phyloP scores from a whole-genome alignment of 2,888 invertebrate genomes.

The Sinodicranocentrus sp. region DNA sequence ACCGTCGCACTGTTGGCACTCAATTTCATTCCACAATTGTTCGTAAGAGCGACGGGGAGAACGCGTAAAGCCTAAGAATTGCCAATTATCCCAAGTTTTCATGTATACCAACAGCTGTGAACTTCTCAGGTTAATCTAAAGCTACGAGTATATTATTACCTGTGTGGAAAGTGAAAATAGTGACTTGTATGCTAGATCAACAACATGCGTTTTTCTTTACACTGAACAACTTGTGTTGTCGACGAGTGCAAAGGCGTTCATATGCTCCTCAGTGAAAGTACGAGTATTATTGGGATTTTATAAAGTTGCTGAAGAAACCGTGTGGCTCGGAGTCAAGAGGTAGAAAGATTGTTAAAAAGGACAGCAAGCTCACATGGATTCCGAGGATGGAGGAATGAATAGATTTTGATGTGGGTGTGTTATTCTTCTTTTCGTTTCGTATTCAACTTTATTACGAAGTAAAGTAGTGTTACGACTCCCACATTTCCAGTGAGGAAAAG shows the following conservation, averaged over 20 bases:
- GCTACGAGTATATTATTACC: no score
- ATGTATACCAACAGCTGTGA: not conserved
- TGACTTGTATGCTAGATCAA: no score
- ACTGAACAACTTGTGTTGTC: no score
- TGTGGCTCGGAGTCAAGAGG: not conserved
- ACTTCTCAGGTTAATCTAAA: no score
- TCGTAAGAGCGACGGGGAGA: no score
- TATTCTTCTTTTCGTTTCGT: not conserved
- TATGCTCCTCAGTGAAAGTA: not conserved
- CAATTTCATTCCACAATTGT: no score
- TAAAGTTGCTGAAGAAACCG: not conserved
- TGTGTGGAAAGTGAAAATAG: no score
- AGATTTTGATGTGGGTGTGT: not conserved
- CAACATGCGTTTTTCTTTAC: no score
- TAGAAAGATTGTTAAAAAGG: not conserved
- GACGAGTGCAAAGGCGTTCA: no score
- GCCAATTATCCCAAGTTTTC: constrained; percentile 1
- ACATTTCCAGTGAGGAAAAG: not conserved
- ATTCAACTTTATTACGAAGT: constrained; percentile 7
- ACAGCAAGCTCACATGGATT: not conserved
- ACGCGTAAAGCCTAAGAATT: not conserved
- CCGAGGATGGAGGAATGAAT: not conserved
- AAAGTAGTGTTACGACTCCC: constrained; percentile 19
- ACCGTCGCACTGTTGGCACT: no score
- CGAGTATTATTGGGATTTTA: no score